Base-by-base conservation (phyloP, 2,888 invertebrate species). In the Rhamphomyia laevipes region DNA sequence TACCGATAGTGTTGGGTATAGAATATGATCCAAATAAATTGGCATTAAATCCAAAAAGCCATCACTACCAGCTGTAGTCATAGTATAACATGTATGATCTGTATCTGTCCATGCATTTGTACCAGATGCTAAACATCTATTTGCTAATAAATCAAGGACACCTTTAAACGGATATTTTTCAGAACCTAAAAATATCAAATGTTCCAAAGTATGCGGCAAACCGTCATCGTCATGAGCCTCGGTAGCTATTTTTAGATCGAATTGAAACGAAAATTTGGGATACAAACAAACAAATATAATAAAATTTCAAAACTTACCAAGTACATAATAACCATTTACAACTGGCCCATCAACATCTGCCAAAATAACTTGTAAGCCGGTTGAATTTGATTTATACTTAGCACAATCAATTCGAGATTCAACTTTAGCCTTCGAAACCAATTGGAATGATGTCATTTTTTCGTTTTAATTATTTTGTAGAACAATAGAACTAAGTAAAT, bases 221-320 rank as follows among this genome's bases (percentile, higher is more conserved):
- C 94, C 94, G 72, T 93, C 92, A 68, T 93, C 89, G 65, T 90
- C 89, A 61, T 84, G 81, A 1, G 92, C 86, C 73, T 93, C 91
- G 6, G 94, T 94, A 10, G 87, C 92, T 92, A 63, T 13, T 21
- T 21, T 21, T 35, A 35, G n/a, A 35, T 33, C 11, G 2, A n/a
- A n/a, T n/a, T n/a, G n/a, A n/a, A n/a, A n/a, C n/a, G 15, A 16
- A 6, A 9, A 9, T 30, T 30, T 30, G 11, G 6, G 30, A 30
- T 30, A 30, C 45, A 68, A n/a, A n/a, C n/a, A n/a, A n/a, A n/a
- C n/a, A n/a, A n/a, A n/a, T n/a, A n/a, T n/a, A 58, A 48, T 45
- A 37, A 47, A 46, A 43, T 40, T 9, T 15, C 33, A 48, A 30
- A 37, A 30, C 73, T 71, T 75, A 92, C 92, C 90, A 46, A 93